A percentile compares a stretch with the other conserved stretches of the same genome.
Conservation (phyloP, 2,888 invertebrate genomes). For the Acanthococcus lagerstroemiae region DNA sequence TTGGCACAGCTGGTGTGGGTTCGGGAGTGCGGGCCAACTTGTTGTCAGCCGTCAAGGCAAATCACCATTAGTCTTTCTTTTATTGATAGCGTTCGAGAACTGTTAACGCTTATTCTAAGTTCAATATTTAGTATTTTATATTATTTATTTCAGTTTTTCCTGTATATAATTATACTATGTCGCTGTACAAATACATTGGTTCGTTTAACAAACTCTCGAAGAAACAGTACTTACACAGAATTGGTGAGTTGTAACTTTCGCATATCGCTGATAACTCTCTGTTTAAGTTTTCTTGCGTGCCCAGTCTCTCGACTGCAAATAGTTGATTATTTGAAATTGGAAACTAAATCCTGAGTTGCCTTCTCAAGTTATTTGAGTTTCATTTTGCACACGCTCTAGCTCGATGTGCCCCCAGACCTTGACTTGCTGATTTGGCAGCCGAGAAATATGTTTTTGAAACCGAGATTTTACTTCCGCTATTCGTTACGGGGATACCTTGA, state of each 20-base stretch:
- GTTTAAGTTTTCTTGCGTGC: neutral
- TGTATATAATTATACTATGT: neutral
- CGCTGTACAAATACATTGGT: constrained; percentile 16
- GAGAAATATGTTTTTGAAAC: neutral
- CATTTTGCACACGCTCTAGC: too few species aligned
- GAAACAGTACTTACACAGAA: constrained; percentile 16
- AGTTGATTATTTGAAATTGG: neutral
- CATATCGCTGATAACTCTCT: neutral
- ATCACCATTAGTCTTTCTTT: neutral
- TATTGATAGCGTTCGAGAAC: constrained; percentile 4
- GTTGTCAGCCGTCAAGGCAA: constrained; percentile 23
- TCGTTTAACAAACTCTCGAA: constrained; percentile 8
- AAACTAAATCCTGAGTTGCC: too few species aligned
- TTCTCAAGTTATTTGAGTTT: neutral
- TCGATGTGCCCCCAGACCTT: neutral
- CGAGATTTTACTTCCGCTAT: neutral
- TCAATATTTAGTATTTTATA: neutral
- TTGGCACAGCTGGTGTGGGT: constrained; percentile 18
- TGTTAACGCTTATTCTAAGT: constrained; percentile 9
- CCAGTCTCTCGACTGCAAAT: neutral
- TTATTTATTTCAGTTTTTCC: neutral
- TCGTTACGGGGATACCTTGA: neutral
- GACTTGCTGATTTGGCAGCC: neutral
- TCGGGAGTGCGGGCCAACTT: constrained; percentile 26
- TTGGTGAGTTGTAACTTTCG: constrained; percentile 5